Evolutionary conservation across 2,797 vertebrate species (phyloP).

Genomic region (Rhinophrynus dorsalis): DNA sequence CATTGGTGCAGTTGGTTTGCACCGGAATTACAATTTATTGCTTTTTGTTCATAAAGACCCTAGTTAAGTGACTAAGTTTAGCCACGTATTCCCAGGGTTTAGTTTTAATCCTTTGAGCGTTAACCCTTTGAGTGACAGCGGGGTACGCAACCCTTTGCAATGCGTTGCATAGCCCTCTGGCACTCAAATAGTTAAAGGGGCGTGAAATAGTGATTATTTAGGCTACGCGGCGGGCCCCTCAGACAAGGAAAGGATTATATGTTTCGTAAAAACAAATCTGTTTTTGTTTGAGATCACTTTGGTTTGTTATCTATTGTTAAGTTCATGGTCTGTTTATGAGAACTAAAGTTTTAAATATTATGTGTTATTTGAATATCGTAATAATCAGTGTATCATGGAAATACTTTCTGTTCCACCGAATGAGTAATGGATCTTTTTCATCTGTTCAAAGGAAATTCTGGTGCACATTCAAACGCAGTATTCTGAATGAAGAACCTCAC

Average conservation of each 20-base stretch:
- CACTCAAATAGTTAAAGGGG: no score
- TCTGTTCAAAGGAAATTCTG: conserved; percentile 31
- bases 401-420: conserved; percentile 4
- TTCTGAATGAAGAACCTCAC: neutral
- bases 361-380: conserved; percentile 40
- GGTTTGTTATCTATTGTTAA: conserved; percentile 36
- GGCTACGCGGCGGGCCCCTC: neutral
- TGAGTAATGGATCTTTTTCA: conserved; percentile 1
- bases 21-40: no score
- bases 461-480: neutral
- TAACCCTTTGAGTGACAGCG: no score
- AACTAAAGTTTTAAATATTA: conserved; percentile 45
- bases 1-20: no score
- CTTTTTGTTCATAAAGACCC: no score
- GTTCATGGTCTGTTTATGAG: conserved; percentile 29
- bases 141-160: no score
- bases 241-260: neutral
- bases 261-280: neutral
- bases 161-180: no score
- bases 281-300: conserved; percentile 13
- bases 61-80: no score
- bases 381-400: conserved; percentile 19
- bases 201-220: no score
- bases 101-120: no score
- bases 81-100: no score